Evolutionary conservation across 2,113 vertebrate species (phyloP).

Genomic region (Dolichallabes microphthalmus): DNA sequence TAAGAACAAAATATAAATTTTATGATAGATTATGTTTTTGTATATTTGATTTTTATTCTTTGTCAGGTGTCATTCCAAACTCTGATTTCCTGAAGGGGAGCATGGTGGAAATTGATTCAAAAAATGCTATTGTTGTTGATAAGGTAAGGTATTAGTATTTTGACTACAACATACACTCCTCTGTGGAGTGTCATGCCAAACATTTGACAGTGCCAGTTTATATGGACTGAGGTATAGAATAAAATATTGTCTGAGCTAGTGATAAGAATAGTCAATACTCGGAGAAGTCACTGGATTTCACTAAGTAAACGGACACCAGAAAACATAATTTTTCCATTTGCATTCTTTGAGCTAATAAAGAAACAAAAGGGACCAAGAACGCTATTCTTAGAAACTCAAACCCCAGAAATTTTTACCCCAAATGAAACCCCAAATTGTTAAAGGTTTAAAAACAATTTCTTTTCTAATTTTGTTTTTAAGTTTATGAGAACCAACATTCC

Average conservation of each 20-base stretch:
- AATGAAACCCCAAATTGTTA: neutral
- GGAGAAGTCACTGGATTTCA: neutral
- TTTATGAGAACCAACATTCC: constrained; percentile 80
- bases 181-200: neutral
- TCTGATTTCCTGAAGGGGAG: constrained; percentile 76
- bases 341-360: no score
- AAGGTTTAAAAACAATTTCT: neutral
- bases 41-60: constrained; percentile 2
- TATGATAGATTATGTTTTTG: neutral
- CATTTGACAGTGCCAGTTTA: neutral
- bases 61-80: constrained; percentile 76
- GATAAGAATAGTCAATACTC: no score
- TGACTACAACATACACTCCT: neutral
- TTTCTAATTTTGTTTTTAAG: constrained; percentile 60
- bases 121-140: constrained; percentile 76
- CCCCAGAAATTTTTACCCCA: no score
- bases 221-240: neutral
- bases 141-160: constrained; percentile 68
- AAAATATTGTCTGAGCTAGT: no score
- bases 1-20: constrained; percentile 49
- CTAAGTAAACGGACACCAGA: neutral
- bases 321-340: neutral
- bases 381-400: no score
- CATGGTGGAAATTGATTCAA: constrained; percentile 67
- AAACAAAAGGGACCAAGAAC: neutral